Conservation (phyloP, 1,140 invertebrate genomes). For the Akabosia matsudoensis region DNA sequence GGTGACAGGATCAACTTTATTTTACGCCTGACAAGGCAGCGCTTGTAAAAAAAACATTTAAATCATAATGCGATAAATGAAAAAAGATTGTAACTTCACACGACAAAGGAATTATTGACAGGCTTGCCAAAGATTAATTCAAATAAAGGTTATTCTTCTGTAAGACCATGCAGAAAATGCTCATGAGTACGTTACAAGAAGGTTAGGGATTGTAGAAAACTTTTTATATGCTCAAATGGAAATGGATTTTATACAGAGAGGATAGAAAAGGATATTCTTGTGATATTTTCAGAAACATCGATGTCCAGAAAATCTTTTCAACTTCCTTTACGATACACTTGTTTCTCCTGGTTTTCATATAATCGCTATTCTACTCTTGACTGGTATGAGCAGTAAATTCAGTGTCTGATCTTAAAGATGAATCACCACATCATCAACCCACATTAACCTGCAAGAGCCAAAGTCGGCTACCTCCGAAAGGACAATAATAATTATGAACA, state of each 20-base stretch:
- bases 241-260: no score
- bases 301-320: no score
- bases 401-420: not conserved
- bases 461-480: no score
- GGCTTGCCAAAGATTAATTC: not conserved
- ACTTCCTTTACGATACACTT: no score
- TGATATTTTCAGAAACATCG: no score
- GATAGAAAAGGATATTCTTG: no score
- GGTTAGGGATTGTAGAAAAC: not conserved
- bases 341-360: not conserved
- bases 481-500: no score
- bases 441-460: slow-evolving; percentile 2
- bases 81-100: not conserved
- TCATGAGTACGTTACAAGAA: not conserved
- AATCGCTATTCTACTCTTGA: not conserved
- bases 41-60: not conserved
- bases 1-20: not conserved
- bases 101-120: not conserved
- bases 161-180: not conserved
- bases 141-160: not conserved
- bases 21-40: not conserved
- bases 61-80: not conserved
- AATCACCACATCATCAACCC: slow-evolving; percentile 1
- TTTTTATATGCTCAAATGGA: no score
- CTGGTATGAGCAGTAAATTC: not conserved